Evolutionary conservation across 2,113 vertebrate species (phyloP), one percentile per base, ranked within the genome.

Genomic region (Thunnus thynnus): DNA sequence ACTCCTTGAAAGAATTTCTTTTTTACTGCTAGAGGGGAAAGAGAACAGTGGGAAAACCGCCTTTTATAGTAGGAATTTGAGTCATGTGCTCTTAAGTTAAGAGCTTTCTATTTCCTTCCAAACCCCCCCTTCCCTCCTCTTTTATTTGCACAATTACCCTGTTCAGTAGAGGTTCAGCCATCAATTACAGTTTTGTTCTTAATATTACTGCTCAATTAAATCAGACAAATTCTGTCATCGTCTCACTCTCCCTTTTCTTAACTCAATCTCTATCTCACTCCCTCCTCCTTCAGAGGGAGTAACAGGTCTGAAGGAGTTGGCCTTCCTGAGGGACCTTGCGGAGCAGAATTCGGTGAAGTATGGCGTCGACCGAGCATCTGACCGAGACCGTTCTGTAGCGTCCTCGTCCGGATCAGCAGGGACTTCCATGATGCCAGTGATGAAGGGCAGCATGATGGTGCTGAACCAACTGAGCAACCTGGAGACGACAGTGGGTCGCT

Each of bases 391-490:
- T n/a, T 78, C 76, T 2, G 17, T 3, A 2, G 64, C 61, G 2
- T 74, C 71, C 0, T 82, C 79, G 0, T 71, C 89, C 0, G 82
- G 88, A 2, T 86, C 88, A 1, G 25, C 77, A 0, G 77, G 84
- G 8, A 75, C 77, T 3, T 55, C 82, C 3, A 52, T 73, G 22
- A 94, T 98, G 3, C 97, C 97, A 0, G 96, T 99, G 44, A 92
- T 96, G 73, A 99, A 99, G 91, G 98, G 98, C 13, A 98, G 98
- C 93, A 99, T 99, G 98, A 99, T 99, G 98, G 98, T 99, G 0
- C 94, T 99, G 1, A 99, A 99, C 92, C 98, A 99, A 91, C 95
- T 99, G 51, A 99, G 98, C 79, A 99, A 99, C 95, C 95, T 99
- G 91, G 98, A 99, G 93, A 99, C 97, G 1, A 97, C 96, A 0